Conservation (phyloP, 2,113 vertebrate species). For the Platichthys flesus region DNA sequence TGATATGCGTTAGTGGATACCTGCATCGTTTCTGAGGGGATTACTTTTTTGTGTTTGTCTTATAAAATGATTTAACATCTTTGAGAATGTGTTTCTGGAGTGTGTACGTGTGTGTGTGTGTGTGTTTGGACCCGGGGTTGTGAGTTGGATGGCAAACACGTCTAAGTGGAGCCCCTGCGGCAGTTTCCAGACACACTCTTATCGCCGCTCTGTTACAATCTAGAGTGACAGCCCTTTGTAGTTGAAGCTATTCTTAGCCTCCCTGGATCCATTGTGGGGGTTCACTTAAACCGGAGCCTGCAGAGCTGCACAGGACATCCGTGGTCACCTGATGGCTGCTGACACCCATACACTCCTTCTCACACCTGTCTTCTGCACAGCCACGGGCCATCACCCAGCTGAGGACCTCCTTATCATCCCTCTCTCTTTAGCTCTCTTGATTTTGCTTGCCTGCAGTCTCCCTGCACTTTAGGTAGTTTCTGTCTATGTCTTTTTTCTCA, state of each 20-base stretch:
- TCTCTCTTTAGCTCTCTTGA: not conserved
- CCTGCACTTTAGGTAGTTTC: not conserved
- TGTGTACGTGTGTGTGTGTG: not conserved
- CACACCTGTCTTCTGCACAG: conserved; percentile 28
- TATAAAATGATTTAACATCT: not conserved
- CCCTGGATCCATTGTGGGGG: conserved; percentile 13
- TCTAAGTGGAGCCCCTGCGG: conserved; percentile 52
- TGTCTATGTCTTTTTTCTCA: not conserved
- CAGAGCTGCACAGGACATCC: not conserved
- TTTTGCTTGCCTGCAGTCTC: not conserved
- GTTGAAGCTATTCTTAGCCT: conserved; percentile 67
- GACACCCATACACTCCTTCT: conserved; percentile 13
- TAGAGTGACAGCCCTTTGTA: conserved; percentile 70
- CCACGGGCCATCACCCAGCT: not conserved
- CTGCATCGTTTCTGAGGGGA: not conserved
- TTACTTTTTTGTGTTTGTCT: not conserved
- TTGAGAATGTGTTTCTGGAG: not conserved
- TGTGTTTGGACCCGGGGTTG: not conserved
- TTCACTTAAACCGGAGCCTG: conserved; percentile 20
- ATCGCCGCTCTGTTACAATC: conserved; percentile 50
- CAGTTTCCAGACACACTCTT: conserved; percentile 37
- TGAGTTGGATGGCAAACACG: conserved; percentile 6
- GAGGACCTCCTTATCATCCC: not conserved
- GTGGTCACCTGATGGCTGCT: conserved; percentile 21
- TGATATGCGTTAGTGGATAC: too few relatives aligned